Conservation (phyloP, 2,797 vertebrate species). For the Chloroceryle amazona region DNA sequence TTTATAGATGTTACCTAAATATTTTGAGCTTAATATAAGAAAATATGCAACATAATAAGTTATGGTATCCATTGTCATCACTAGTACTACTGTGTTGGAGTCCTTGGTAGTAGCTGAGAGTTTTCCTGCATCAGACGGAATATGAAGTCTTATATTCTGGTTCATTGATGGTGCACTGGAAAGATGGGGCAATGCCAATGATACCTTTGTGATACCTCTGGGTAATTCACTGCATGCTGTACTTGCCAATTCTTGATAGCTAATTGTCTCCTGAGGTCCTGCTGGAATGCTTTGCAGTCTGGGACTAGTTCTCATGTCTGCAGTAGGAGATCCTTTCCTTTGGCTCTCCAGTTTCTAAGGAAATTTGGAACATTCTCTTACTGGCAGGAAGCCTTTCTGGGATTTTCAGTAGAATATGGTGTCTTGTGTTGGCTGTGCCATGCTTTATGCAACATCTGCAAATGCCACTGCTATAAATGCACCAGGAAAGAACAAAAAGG, state of each 20-base stretch:
- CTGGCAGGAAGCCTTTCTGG: neutral
- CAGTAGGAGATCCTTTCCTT: neutral
- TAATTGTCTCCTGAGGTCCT: neutral
- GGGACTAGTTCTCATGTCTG: neutral
- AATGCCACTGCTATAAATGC: neutral
- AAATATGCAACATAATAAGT: neutral
- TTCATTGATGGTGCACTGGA: neutral
- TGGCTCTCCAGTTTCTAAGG: neutral
- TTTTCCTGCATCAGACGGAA: neutral
- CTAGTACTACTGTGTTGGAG: neutral
- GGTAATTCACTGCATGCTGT: neutral
- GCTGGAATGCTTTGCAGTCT: neutral
- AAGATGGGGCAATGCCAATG: neutral
- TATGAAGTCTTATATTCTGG: neutral
- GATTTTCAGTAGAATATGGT: neutral
- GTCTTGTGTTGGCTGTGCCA: neutral
- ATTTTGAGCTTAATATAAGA: neutral
- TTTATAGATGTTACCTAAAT: neutral
- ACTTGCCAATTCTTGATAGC: neutral
- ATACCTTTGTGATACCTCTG: neutral
- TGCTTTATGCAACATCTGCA: slow-evolving; percentile 4
- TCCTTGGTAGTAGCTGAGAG: neutral
- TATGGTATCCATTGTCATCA: neutral
- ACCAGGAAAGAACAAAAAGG: neutral
- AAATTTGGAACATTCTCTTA: neutral